A percentile compares a stretch with the other conserved stretches of the same genome.
These are phyloP conservation scores for Hirundichthys speculiger DNA, from an alignment of 2,113 vertebrate genomes.

Conservation along the genomic window DNA sequence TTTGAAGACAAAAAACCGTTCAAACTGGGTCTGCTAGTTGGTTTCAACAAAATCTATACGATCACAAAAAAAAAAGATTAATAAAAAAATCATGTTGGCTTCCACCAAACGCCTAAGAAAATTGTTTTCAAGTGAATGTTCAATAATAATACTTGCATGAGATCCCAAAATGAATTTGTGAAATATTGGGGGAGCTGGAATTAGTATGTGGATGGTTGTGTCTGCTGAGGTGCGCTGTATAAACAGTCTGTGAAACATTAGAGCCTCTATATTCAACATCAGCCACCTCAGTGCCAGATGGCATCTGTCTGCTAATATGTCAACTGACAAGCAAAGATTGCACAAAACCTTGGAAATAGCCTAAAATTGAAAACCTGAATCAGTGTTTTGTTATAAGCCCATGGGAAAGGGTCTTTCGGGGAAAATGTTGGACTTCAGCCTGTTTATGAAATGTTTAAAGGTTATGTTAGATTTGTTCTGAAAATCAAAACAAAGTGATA, in stretches of 20 bases:
- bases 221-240: constrained; percentile 13
- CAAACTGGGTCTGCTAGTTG: too few relatives aligned
- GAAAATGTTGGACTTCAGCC: constrained; percentile 6
- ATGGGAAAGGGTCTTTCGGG: constrained; percentile 10
- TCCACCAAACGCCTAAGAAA: too few relatives aligned
- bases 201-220: constrained; percentile 11
- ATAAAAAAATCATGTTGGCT: too few relatives aligned
- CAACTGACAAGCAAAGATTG: constrained; percentile 33
- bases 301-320: constrained; percentile 13
- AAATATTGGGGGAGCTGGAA: constrained; percentile 7
- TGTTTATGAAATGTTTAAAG: background rate
- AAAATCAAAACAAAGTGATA: constrained; percentile 3
- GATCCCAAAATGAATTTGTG: constrained; percentile 7
- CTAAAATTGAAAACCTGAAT: constrained; percentile 18
- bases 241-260: constrained; percentile 26
- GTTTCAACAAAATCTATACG: too few relatives aligned
- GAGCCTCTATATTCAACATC: constrained; percentile 22
- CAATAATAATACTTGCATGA: too few relatives aligned
- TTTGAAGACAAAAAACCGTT: too few relatives aligned
- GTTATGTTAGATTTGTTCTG: background rate
- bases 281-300: constrained; percentile 23
- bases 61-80: too few relatives aligned
- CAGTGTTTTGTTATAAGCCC: constrained; percentile 9
- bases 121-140: too few relatives aligned
- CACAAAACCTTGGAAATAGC: constrained; percentile 1